Base-by-base conservation (phyloP, 2,797 vertebrate genomes). In the Tokudaia tokunoshimensis region DNA sequence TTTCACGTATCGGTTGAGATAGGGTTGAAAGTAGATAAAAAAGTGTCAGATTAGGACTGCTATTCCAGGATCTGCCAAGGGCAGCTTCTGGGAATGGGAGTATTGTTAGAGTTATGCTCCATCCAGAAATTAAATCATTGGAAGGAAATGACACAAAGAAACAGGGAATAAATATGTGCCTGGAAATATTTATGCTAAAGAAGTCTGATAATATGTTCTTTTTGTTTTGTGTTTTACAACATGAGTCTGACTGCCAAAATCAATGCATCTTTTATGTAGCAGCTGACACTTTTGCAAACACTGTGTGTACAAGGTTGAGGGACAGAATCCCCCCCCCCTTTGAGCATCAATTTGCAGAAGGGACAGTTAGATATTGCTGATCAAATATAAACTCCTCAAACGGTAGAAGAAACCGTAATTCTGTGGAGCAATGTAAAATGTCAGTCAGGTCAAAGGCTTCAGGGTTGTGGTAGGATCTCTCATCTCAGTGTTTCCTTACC, bases 341-440 rank as follows among this genome's bases (percentile, higher is more conserved):
- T 74, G 10, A 85, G 50, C 31, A n/a, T 90, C 47, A 94, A 4
- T 44, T 89, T 91, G 22, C 41, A 75, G 67, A 29, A 96, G n/a
- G 37, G 19, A 22, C 74, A 89, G 87, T 94, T 94, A 92, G 55
- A 94, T 96, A 94, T 29, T 95, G 59, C 63, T 52, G 41, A 65
- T n/a, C 34, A 88, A 76, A 92, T 86, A 26, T 93, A 61, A 94
- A 83, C 34, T 89, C 57, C n/a, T 83, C 79, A 57, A 94, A 79
- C 6, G 91, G 34, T 13, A 83, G 67, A 74, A 82, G 17, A 82
- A 95, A 92, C 20, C 10, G 59, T 78, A 94, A 84, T 82, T 92
- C 75, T 11, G 9, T 74, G 20, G 63, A 65, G 89, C 47, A 78
- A 83, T n/a, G 19, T 26, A 93, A 91, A 89, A 81, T 3, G 24